These are phyloP conservation scores for Nibea albiflora DNA, from an alignment of 2,113 vertebrate genomes.

Conservation along the genomic window DNA sequence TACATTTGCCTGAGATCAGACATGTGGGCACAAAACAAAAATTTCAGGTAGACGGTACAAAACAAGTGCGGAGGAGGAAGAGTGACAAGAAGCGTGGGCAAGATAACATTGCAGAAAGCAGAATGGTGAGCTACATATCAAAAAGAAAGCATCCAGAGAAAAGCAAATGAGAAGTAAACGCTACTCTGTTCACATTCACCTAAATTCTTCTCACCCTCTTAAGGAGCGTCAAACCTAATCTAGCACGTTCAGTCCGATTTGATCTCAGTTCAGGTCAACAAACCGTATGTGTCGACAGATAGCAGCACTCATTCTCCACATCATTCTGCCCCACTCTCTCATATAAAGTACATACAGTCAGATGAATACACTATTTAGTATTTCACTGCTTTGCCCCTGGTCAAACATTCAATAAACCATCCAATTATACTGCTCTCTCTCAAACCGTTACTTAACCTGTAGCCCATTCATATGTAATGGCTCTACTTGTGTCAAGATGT, in stretches of 20 bases:
- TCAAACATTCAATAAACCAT: constrained; percentile 31
- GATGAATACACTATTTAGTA: constrained; percentile 4
- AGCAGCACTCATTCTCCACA: neutral
- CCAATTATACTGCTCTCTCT: neutral
- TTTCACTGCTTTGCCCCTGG: constrained; percentile 25
- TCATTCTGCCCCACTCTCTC: neutral
- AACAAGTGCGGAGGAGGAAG: neutral
- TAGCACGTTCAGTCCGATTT: no score
- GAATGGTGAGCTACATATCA: neutral
- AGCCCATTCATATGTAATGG: neutral
- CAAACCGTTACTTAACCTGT: constrained; percentile 5
- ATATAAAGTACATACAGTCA: neutral
- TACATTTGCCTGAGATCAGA: neutral
- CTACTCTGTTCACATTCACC: neutral
- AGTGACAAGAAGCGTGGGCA: neutral
- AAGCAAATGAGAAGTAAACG: neutral
- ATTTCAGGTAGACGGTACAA: neutral
- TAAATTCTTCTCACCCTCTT: neutral
- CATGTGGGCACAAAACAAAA: neutral
- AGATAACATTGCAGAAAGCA: neutral
- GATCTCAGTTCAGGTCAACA: no score
- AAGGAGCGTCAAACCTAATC: no score
- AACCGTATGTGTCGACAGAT: neutral
- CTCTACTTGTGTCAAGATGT: neutral
- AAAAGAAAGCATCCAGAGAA: neutral